Conservation (phyloP, 53 echinoderm and acorn worm genomes). For the Hippasteria phrygiana region DNA sequence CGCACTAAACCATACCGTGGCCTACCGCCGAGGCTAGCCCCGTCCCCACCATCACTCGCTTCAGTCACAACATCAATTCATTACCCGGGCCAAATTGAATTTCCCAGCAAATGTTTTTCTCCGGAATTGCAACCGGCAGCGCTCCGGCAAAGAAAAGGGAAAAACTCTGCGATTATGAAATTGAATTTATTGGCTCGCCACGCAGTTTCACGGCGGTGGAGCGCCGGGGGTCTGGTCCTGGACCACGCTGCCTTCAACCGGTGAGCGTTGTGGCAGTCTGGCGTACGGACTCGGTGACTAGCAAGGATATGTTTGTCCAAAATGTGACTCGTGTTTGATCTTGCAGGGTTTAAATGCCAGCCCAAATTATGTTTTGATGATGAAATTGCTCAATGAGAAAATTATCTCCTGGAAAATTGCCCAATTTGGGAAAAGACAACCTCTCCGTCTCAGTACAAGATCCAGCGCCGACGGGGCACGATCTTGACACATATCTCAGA, state of each 20-base stretch:
- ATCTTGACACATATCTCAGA: not conserved
- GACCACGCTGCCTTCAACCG: not conserved
- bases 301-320: not conserved
- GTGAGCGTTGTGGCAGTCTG: not conserved
- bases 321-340: constrained; percentile 34
- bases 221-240: not conserved
- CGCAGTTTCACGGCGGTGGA: not conserved
- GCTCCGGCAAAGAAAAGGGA: not conserved
- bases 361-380: constrained; percentile 57
- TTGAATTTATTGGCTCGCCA: not conserved
- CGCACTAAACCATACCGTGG: not conserved
- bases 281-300: not conserved
- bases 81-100: constrained; percentile 51
- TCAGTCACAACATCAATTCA: constrained; percentile 67
- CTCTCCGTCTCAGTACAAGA: not conserved
- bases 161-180: not conserved
- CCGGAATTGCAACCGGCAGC: constrained; percentile 47
- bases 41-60: constrained; percentile 41
- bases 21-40: not conserved
- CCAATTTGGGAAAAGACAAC: constrained; percentile 47
- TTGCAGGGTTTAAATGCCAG: constrained; percentile 1
- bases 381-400: constrained; percentile 52
- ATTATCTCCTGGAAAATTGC: constrained; percentile 51
- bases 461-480: not conserved
- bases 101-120: constrained; percentile 62